Evolutionary conservation across 2,113 vertebrate genomes (phyloP).

Genomic region (Pseudorasbora parva): DNA sequence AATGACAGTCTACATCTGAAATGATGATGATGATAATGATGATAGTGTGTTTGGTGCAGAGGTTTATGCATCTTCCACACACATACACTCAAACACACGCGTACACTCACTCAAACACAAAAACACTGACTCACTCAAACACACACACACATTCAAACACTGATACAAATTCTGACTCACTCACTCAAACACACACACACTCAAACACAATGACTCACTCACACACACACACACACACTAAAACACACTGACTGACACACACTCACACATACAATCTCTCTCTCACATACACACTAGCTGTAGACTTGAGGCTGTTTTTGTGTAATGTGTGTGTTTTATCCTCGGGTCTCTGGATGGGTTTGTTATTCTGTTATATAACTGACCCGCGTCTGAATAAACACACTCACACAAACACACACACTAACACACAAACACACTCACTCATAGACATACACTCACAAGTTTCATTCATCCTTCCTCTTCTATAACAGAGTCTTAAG

Average conservation of each 20-base stretch:
- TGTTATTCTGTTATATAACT: constrained; percentile 11
- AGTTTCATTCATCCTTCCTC: neutral
- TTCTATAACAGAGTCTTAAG: too few relatives aligned
- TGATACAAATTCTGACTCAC: too few relatives aligned
- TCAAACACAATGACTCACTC: too few relatives aligned
- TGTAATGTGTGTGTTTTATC: neutral
- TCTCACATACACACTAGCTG: neutral
- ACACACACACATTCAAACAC: too few relatives aligned
- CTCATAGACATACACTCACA: neutral
- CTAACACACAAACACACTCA: neutral
- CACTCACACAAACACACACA: neutral
- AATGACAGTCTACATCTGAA: neutral
- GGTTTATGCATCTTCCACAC: too few relatives aligned
- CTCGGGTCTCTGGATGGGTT: constrained; percentile 1
- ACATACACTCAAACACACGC: too few relatives aligned
- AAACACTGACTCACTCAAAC: too few relatives aligned
- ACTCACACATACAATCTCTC: too few relatives aligned
- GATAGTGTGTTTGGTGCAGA: too few relatives aligned
- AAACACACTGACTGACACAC: too few relatives aligned
- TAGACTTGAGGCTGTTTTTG: neutral
- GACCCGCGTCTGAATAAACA: neutral
- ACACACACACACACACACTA: too few relatives aligned
- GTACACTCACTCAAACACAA: too few relatives aligned
- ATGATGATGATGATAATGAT: neutral
- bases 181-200: neutral